Evolutionary conservation across 1,140 invertebrate genomes (phyloP).

Genomic region (Ditylenchus dipsaci): DNA sequence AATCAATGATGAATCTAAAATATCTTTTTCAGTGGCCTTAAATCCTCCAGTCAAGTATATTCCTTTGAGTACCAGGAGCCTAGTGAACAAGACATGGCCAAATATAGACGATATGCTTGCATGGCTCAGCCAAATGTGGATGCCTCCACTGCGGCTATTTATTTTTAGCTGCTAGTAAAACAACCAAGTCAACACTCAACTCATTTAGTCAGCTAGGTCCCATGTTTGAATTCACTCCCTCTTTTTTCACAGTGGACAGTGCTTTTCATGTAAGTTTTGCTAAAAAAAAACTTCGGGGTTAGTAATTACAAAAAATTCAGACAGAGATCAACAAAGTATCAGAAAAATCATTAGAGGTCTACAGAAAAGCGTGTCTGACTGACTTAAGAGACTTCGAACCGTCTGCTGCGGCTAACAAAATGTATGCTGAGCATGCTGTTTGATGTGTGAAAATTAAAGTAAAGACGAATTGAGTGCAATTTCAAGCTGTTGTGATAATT

Average conservation of each 20-base stretch:
- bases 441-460: too few relatives aligned
- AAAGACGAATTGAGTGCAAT: too few relatives aligned
- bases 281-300: not conserved
- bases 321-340: not conserved
- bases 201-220: conserved; percentile 19
- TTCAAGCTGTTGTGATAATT: too few relatives aligned
- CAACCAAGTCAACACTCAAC: not conserved
- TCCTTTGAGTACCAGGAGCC: conserved; percentile 22
- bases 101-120: conserved; percentile 24
- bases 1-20: not conserved
- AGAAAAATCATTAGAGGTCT: not conserved
- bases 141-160: not conserved
- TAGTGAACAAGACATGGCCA: conserved; percentile 10
- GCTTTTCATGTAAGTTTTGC: conserved; percentile 31
- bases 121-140: conserved; percentile 4
- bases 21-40: conserved; percentile 33
- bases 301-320: not conserved
- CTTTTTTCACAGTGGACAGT: conserved; percentile 43
- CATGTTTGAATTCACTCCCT: conserved; percentile 34
- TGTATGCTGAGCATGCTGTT: not conserved
- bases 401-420: not conserved
- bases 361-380: not conserved
- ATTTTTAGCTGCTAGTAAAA: not conserved
- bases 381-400: not conserved
- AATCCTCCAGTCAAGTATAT: conserved; percentile 41